A percentile compares a stretch with the other conserved stretches of the same genome.
Conservation (phyloP, 1,140 invertebrate genomes). For the Heliconius hewitsoni region DNA sequence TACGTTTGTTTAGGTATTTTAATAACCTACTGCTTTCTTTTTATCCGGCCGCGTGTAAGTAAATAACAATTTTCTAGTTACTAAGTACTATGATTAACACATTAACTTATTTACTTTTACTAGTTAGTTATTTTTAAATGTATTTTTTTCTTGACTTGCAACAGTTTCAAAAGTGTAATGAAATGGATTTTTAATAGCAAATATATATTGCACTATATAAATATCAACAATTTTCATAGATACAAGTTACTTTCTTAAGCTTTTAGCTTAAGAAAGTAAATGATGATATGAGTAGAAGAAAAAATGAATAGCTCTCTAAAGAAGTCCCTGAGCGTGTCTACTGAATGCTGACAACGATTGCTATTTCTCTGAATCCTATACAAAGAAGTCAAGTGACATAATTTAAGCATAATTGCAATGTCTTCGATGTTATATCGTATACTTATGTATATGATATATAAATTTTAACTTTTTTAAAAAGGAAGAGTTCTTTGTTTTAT, state of each 20-base stretch:
- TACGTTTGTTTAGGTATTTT: not conserved
- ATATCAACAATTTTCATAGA: not conserved
- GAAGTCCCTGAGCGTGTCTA: not conserved
- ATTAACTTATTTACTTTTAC: too few relatives aligned
- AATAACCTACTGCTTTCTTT: not conserved
- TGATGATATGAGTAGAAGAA: not conserved
- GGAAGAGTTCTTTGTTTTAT: too few relatives aligned
- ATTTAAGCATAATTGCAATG: not conserved
- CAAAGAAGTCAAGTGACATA: not conserved
- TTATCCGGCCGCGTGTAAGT: not conserved
- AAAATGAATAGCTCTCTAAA: not conserved
- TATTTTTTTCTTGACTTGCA: too few relatives aligned
- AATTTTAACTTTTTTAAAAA: too few relatives aligned
- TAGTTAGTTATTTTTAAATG: too few relatives aligned
- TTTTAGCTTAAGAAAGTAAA: not conserved
- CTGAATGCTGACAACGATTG: not conserved
- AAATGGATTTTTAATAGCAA: too few relatives aligned
- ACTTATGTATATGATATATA: not conserved
- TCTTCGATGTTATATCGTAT: not conserved
- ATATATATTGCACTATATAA: too few relatives aligned
- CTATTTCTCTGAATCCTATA: not conserved
- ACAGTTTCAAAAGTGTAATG: too few relatives aligned
- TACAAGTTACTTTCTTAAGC: too few relatives aligned
- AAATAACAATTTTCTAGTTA: slow-evolving; percentile 1
- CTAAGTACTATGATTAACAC: not conserved